Percentiles rank a stretch among this genome's conserved stretches.
These are phyloP conservation scores for Cygnus atratus DNA, from an alignment of 2,113 vertebrate genomes.

Conservation along the genomic window DNA sequence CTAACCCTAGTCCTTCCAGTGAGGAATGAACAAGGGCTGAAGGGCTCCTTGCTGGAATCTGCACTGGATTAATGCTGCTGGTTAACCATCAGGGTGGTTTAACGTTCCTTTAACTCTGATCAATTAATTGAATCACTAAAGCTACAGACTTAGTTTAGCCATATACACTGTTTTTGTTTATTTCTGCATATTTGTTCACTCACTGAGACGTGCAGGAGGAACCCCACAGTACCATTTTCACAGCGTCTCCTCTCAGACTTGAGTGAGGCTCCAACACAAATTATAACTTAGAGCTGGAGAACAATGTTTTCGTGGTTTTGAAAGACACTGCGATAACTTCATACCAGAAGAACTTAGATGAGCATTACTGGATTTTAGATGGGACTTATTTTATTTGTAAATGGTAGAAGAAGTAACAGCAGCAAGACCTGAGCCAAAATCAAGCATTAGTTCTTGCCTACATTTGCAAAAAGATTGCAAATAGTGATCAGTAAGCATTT, in stretches of 20 bases:
- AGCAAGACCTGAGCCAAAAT: background rate
- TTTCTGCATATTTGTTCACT: background rate
- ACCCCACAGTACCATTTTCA: background rate
- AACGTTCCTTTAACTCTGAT: background rate
- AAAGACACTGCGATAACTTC: background rate
- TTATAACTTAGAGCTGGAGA: background rate
- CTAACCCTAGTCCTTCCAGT: background rate
- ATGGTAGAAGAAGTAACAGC: background rate
- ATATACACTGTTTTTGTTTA: background rate
- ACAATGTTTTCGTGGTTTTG: background rate
- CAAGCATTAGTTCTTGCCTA: background rate
- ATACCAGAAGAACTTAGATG: background rate
- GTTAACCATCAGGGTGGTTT: background rate
- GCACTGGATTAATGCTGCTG: background rate
- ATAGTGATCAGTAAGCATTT: background rate
- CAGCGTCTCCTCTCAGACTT: background rate
- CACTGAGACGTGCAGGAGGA: background rate
- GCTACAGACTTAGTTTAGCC: background rate
- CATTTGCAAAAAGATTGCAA: background rate
- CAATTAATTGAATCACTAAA: background rate
- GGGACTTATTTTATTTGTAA: background rate
- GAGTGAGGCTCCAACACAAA: background rate
- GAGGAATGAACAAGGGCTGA: background rate
- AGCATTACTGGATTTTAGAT: background rate
- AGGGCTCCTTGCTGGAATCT: background rate